Conservation (phyloP, 2,113 vertebrate genomes). For the Oriolus oriolus region DNA sequence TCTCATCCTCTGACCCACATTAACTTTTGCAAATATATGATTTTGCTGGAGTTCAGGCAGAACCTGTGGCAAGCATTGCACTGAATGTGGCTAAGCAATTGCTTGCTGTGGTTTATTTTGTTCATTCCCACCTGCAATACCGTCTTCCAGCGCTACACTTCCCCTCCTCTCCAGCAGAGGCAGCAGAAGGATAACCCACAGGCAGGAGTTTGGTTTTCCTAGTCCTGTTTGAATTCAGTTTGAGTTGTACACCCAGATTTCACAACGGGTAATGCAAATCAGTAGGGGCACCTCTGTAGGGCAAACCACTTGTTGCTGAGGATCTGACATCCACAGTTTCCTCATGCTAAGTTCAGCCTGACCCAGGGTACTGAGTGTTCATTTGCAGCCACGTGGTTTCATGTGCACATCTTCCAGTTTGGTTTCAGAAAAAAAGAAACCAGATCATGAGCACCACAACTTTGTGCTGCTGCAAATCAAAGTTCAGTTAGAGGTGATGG, state of each 20-base stretch:
- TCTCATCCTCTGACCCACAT: conserved; percentile 39
- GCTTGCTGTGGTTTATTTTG: neutral
- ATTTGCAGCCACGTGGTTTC: neutral
- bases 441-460: neutral
- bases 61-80: neutral
- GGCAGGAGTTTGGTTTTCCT: neutral
- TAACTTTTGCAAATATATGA: neutral
- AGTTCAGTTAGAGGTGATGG: neutral
- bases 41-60: neutral
- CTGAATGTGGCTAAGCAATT: neutral
- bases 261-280: neutral
- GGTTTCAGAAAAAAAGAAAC: neutral
- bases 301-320: neutral
- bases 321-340: neutral
- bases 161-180: neutral
- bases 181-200: neutral
- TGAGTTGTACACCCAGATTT: neutral
- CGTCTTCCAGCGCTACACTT: neutral
- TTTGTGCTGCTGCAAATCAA: neutral
- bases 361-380: neutral
- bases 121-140: neutral
- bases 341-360: neutral
- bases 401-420: accelerated
- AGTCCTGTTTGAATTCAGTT: neutral
- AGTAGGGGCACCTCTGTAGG: neutral